Conservation (phyloP, 1,140 invertebrate genomes). For the Ceratosolen fusciceps region DNA sequence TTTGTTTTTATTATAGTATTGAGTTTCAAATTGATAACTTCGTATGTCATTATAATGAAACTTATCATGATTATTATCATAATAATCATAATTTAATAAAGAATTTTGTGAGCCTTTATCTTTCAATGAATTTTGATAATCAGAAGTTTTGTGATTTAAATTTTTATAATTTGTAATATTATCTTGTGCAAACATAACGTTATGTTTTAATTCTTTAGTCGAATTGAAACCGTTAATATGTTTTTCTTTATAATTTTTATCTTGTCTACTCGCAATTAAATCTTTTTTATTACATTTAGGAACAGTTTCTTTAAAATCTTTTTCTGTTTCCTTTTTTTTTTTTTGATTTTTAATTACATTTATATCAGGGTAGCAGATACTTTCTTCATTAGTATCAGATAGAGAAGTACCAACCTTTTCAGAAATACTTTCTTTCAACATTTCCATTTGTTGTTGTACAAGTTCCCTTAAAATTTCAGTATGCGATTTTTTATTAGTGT, state of each 20-base stretch:
- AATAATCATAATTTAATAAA: conserved; percentile 15
- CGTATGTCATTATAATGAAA: background rate
- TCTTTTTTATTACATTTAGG: background rate
- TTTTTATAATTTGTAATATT: background rate
- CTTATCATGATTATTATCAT: conserved; percentile 28
- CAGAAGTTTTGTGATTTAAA: background rate
- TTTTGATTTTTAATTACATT: background rate
- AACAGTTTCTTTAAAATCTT: background rate
- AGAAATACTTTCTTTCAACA: conserved; percentile 60
- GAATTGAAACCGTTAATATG: background rate
- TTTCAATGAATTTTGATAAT: conserved; percentile 16
- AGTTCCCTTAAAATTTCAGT: conserved; percentile 76
- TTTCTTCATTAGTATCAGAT: background rate
- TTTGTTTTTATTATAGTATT: background rate
- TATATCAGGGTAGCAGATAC: background rate
- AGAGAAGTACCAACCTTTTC: conserved; percentile 45
- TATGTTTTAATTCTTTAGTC: background rate
- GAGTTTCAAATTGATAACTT: background rate
- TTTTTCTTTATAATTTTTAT: background rate
- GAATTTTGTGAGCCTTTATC: conserved; percentile 16
- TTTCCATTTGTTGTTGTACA: conserved; percentile 75
- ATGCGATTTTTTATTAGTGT: conserved; percentile 77
- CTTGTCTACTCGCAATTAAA: background rate
- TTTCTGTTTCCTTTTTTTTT: background rate
- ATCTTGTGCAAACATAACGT: background rate